These are phyloP conservation scores for Protodeltote pygarga DNA, from an alignment of 2,888 invertebrate species.

Conservation along the genomic window DNA sequence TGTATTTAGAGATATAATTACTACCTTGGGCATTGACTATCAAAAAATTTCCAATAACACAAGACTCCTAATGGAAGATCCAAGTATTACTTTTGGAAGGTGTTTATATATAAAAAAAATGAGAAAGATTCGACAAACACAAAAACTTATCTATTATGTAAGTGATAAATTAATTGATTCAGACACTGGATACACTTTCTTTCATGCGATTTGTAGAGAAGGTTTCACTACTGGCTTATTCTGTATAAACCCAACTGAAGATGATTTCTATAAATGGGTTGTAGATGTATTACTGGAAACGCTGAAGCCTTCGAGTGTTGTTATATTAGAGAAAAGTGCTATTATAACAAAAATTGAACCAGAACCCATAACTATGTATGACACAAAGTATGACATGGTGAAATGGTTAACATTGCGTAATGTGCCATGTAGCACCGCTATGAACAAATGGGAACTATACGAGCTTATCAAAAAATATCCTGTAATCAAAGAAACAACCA, in stretches of 20 bases:
- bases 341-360: no score
- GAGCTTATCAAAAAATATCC: constrained; percentile 55
- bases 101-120: constrained; percentile 60
- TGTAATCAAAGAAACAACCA: constrained; percentile 32
- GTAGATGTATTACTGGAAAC: constrained; percentile 52
- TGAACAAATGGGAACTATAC: constrained; percentile 65
- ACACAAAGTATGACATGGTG: constrained; percentile 62
- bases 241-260: constrained; percentile 46
- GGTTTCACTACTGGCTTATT: constrained; percentile 58
- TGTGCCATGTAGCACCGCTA: constrained; percentile 56
- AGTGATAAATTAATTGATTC: constrained; percentile 57
- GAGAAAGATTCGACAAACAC: constrained; percentile 40
- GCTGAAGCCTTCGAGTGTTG: constrained; percentile 52
- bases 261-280: constrained; percentile 66
- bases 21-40: constrained; percentile 51
- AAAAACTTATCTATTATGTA: constrained; percentile 57
- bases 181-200: constrained; percentile 41
- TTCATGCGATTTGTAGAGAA: constrained; percentile 54
- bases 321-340: constrained; percentile 60
- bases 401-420: constrained; percentile 59
- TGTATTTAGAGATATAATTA: constrained; percentile 39
- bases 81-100: constrained; percentile 62
- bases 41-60: constrained; percentile 41
- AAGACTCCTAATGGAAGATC: constrained; percentile 60
- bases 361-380: constrained; percentile 56